These are phyloP conservation scores for Hydrozoanthus gracilis DNA, from an alignment of 92 coral and sea anemone genomes.

Conservation along the genomic window DNA sequence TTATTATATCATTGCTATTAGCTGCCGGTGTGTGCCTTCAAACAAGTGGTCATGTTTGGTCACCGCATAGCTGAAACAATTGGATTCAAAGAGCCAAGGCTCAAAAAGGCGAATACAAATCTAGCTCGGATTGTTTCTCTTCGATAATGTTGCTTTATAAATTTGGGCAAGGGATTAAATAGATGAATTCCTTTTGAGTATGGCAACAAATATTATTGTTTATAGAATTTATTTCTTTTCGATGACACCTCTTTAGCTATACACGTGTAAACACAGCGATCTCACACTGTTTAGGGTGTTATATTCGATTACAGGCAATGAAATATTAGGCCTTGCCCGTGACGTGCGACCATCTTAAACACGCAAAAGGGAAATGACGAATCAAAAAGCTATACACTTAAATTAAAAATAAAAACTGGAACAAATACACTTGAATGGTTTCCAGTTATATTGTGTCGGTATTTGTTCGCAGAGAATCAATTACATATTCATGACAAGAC, in stretches of 20 bases:
- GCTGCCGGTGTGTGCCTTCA: background rate
- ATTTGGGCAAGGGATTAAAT: background rate
- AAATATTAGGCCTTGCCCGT: background rate
- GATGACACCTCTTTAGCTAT: constrained; percentile 5
- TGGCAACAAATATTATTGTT: background rate
- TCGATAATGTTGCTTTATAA: background rate
- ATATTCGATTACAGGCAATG: background rate
- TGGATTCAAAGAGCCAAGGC: too few species aligned
- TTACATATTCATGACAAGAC: background rate
- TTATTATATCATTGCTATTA: background rate
- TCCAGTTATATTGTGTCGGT: constrained; percentile 27
- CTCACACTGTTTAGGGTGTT: background rate
- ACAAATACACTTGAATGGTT: constrained; percentile 24
- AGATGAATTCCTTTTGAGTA: background rate
- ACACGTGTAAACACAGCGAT: constrained; percentile 34
- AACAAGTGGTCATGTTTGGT: background rate
- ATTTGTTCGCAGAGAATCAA: constrained; percentile 25
- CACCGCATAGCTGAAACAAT: constrained; percentile 7
- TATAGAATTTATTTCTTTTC: background rate
- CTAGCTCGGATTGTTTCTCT: background rate
- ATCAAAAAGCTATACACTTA: constrained; percentile 11
- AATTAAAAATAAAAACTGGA: constrained; percentile 9
- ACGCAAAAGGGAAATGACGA: constrained; percentile 30
- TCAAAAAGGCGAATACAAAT: background rate
- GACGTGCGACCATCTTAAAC: background rate